These are phyloP conservation scores for Bolinopsis microptera DNA, from an alignment of 37 sponge, comb jelly and placozoan genomes.

Conservation along the genomic window DNA sequence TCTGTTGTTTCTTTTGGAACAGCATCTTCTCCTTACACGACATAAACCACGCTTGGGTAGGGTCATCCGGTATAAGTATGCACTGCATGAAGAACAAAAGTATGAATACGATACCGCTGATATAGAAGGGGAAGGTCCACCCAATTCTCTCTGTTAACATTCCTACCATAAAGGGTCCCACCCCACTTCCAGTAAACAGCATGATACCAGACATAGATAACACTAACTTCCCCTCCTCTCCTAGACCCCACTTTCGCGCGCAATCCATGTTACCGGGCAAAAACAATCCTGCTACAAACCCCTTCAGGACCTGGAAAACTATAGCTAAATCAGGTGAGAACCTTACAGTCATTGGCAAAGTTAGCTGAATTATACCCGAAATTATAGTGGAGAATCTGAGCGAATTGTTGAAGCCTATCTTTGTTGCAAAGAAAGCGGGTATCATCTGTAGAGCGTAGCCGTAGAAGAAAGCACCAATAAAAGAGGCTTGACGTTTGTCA, in stretches of 20 bases:
- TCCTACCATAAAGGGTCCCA: not conserved
- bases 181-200: not conserved
- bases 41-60: not conserved
- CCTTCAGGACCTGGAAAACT: not conserved
- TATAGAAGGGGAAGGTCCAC: not conserved
- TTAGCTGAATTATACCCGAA: not conserved
- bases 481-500: not conserved
- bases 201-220: not conserved
- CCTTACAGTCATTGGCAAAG: not conserved
- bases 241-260: not conserved
- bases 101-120: not conserved
- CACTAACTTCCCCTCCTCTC: not conserved
- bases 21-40: not conserved
- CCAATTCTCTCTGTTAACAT: not conserved
- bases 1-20: not conserved
- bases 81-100: constrained; percentile 8
- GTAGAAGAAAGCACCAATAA: constrained; percentile 45
- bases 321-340: not conserved
- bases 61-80: not conserved
- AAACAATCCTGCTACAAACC: not conserved
- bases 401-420: not conserved
- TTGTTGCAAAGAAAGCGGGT: not conserved
- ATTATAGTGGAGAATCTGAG: not conserved
- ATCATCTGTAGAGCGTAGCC: constrained; percentile 36
- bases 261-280: not conserved